Percentiles rank a stretch among this genome's conserved stretches.
Evolutionary conservation across 1,140 invertebrate species (phyloP).

Genomic region (Drosophila leontia): DNA sequence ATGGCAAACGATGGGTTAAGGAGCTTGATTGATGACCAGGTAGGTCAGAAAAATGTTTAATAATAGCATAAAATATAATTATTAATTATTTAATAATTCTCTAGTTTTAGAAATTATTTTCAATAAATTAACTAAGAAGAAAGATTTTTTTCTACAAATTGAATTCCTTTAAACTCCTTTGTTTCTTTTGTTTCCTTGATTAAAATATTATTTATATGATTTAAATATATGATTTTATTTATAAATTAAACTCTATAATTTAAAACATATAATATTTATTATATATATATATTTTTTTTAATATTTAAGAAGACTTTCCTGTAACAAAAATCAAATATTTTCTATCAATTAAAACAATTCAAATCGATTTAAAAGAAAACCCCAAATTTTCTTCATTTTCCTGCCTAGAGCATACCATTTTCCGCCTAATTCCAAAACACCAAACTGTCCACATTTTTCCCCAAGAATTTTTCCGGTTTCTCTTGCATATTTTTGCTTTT

Average conservation of each 20-base stretch:
- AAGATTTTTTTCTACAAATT: neutral
- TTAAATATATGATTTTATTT: neutral
- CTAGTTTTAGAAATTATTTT: neutral
- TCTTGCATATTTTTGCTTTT: neutral
- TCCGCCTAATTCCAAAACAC: neutral
- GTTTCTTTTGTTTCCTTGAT: no score
- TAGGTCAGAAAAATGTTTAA: neutral
- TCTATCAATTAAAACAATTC: no score
- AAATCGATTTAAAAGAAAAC: no score
- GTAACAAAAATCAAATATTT: neutral
- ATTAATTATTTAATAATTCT: neutral
- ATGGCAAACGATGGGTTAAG: neutral
- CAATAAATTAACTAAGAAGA: neutral
- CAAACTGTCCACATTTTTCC: conserved; percentile 6
- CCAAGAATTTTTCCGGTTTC: neutral
- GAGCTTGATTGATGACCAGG: no score
- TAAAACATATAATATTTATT: neutral
- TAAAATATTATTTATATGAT: neutral
- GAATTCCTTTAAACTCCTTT: neutral
- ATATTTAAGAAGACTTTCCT: neutral
- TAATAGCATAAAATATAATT: neutral
- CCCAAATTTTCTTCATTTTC: neutral
- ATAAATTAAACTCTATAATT: neutral
- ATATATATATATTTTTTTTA: no score
- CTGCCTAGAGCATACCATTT: neutral